Evolutionary conservation across 2,888 invertebrate genomes (phyloP).

Genomic region (Anagyrus pseudococci): DNA sequence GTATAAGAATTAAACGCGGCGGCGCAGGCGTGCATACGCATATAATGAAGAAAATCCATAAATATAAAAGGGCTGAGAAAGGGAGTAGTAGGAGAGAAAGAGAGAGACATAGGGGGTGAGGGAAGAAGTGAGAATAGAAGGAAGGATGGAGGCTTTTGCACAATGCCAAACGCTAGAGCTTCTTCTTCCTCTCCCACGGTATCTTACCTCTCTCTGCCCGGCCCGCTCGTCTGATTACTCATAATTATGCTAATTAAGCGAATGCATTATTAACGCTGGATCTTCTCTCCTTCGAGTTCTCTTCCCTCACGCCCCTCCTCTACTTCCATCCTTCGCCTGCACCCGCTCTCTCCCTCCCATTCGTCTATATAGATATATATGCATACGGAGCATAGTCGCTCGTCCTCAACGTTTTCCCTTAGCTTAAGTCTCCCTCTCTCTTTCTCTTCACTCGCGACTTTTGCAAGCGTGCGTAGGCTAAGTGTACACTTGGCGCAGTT

Average conservation of each 20-base stretch:
- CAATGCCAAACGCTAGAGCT: not conserved
- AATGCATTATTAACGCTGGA: constrained; percentile 34
- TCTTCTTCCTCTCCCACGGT: constrained; percentile 25
- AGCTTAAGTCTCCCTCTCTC: not conserved
- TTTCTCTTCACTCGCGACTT: not conserved
- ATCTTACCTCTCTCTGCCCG: constrained; percentile 2
- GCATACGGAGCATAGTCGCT: not conserved
- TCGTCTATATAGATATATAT: not conserved
- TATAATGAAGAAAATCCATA: not conserved
- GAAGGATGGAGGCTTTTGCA: not conserved
- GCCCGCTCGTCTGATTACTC: constrained; percentile 30
- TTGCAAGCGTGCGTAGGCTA: not conserved
- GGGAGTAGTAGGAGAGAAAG: not conserved
- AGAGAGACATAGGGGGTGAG: no score
- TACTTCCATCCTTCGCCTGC: not conserved
- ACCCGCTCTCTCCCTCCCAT: no score
- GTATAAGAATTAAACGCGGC: not conserved
- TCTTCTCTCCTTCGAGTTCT: no score
- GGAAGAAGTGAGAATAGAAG: not conserved
- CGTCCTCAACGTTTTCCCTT: not conserved
- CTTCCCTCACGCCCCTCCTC: no score
- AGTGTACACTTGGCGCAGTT: not conserved
- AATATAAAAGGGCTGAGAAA: not conserved
- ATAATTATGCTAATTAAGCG: constrained; percentile 35
- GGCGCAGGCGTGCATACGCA: not conserved